Conservation (phyloP, 2,797 vertebrate species). For the Oreochromis grahami region DNA sequence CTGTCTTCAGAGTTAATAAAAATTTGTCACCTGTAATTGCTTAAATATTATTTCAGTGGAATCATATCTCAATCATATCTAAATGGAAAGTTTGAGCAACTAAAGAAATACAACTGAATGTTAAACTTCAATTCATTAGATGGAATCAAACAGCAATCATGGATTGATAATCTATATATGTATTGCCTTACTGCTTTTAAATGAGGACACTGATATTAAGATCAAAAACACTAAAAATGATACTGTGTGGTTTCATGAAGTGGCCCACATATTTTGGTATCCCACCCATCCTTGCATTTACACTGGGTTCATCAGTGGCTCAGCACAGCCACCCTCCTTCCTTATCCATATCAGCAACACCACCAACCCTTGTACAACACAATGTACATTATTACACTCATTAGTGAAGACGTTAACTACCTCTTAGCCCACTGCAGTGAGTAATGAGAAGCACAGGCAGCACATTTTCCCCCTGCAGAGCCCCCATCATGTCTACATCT, state of each 20-base stretch:
- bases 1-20: background rate
- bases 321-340: background rate
- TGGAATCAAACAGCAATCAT: background rate
- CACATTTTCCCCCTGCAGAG: background rate
- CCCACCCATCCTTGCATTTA: background rate
- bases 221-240: background rate
- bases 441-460: constrained; percentile 25
- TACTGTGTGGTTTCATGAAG: background rate
- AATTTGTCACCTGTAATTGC: background rate
- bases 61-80: background rate
- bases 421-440: constrained; percentile 29
- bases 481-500: background rate
- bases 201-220: background rate
- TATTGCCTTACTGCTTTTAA: background rate
- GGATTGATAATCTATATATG: background rate
- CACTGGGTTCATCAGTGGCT: background rate
- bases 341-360: background rate
- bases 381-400: background rate
- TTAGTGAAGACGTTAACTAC: constrained; percentile 24
- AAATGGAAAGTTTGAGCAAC: background rate
- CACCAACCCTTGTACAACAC: background rate
- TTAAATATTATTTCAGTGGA: background rate
- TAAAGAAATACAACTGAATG: background rate
- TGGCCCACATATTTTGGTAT: background rate
- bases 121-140: background rate